These are phyloP conservation scores for Leptobrachium leishanense DNA, from an alignment of 2,113 vertebrate species.

Conservation along the genomic window DNA sequence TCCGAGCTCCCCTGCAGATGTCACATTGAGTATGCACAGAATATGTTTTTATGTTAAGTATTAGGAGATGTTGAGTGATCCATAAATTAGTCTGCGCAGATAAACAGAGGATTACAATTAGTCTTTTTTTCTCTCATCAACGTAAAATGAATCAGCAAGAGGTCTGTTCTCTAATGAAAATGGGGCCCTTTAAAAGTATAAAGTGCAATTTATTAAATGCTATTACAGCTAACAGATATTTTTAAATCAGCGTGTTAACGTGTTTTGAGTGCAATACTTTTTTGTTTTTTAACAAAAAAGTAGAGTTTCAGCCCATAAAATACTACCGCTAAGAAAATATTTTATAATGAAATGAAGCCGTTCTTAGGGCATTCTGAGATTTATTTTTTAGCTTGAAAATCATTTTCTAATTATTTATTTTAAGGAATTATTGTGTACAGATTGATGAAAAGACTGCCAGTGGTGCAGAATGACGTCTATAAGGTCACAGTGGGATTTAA, in stretches of 20 bases:
- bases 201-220: constrained; percentile 72
- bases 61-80: constrained; percentile 81
- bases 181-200: constrained; percentile 72
- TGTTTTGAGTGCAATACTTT: constrained; percentile 5
- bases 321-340: constrained; percentile 5
- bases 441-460: constrained; percentile 34
- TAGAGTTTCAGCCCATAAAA: not conserved
- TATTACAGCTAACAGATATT: constrained; percentile 71
- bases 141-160: constrained; percentile 70
- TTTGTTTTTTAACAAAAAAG: no score
- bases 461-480: constrained; percentile 1
- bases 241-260: constrained; percentile 70
- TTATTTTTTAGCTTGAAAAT: constrained; percentile 14
- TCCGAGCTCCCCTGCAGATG: constrained; percentile 66
- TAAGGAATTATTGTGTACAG: constrained; percentile 15
- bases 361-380: no score
- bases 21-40: constrained; percentile 65
- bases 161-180: constrained; percentile 74
- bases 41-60: constrained; percentile 74
- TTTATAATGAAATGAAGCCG: not conserved
- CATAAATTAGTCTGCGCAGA: constrained; percentile 75
- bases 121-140: constrained; percentile 74
- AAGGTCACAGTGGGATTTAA: constrained; percentile 4
- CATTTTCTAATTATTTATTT: not conserved
- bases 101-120: constrained; percentile 80